Evolutionary conservation across 2,888 invertebrate species (phyloP), one percentile per base, ranked within the genome.

Genomic region (Malacosoma neustria): DNA sequence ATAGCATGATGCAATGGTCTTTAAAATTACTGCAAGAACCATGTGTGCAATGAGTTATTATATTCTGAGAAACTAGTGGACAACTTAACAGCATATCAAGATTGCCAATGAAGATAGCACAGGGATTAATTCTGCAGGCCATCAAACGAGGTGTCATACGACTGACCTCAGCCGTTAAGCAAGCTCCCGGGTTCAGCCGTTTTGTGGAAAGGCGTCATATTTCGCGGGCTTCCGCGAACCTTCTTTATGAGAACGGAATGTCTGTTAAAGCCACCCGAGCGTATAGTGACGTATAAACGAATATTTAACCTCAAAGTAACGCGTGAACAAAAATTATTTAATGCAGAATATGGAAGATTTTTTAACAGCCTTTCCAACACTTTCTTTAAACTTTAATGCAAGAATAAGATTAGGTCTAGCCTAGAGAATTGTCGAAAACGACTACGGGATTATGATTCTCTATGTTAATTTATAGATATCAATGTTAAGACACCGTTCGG

Each of bases 51-150:
- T 22, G 33, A 38, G 22, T 35, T 34, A 32, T 36, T 30, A 30
- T 33, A 30, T 36, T 39, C 33, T 30, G 29, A 35, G 35, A 36
- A 39, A 29, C 35, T 34, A 13, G 29, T 12, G 35, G 46, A 51
- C 51, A 36, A 47, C 45, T 39, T 54, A 44, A 46, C 35, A 41
- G 37, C 36, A 41, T 42, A 43, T 49, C 38, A 48, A 60, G 64
- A 65, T 65, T 43, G 46, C 48, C 44, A 51, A 41, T 54, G 48
- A 49, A 59, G 65, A 64, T 64, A 61, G 52, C 29, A 43, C 33
- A 41, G 38, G 54, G 51, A 61, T 60, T 63, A 64, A 61, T 61
- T 61, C 57, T 41, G 34, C 35, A 45, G 15, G 34, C 32, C 29
- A 35, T 40, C 34, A 37, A 13, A 32, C 32, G 35, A 34, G 33